Evolutionary conservation across 2,888 invertebrate genomes (phyloP).

Genomic region (Acanthoscelides obtectus): DNA sequence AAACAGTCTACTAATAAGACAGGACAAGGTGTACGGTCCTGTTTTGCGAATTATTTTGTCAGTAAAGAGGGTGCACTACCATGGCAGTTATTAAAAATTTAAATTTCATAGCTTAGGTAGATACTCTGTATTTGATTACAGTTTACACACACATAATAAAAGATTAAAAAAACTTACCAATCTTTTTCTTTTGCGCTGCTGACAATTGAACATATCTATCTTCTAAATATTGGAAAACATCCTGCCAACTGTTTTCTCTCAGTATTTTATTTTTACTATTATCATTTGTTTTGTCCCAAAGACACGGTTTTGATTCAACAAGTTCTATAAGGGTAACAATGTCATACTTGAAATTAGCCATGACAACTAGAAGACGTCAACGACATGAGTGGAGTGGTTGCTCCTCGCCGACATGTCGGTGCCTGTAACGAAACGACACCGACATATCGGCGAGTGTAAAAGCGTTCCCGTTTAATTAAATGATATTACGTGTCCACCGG

Average conservation of each 20-base stretch:
- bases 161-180: conserved; percentile 11
- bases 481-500: too few species aligned
- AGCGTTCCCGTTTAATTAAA: too few species aligned
- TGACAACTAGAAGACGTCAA: too few species aligned
- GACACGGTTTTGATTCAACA: conserved; percentile 21
- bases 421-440: too few species aligned
- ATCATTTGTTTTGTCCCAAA: conserved; percentile 20
- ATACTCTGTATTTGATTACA: too few species aligned
- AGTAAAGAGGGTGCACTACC: conserved; percentile 17
- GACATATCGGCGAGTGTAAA: too few species aligned
- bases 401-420: too few species aligned
- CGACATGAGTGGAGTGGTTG: too few species aligned
- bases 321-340: conserved; percentile 18
- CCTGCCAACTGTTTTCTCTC: conserved; percentile 10
- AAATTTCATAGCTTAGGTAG: too few species aligned
- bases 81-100: conserved; percentile 20
- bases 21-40: conserved; percentile 13
- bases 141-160: conserved; percentile 13
- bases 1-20: conserved; percentile 17
- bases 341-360: conserved; percentile 15
- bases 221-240: conserved; percentile 6
- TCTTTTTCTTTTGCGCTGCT: conserved; percentile 16
- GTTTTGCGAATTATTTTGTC: conserved; percentile 19
- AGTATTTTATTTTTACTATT: conserved; percentile 19
- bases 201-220: conserved; percentile 11